These are phyloP conservation scores for Drosophila azteca DNA, from an alignment of 1,140 invertebrate genomes.

Conservation along the genomic window DNA sequence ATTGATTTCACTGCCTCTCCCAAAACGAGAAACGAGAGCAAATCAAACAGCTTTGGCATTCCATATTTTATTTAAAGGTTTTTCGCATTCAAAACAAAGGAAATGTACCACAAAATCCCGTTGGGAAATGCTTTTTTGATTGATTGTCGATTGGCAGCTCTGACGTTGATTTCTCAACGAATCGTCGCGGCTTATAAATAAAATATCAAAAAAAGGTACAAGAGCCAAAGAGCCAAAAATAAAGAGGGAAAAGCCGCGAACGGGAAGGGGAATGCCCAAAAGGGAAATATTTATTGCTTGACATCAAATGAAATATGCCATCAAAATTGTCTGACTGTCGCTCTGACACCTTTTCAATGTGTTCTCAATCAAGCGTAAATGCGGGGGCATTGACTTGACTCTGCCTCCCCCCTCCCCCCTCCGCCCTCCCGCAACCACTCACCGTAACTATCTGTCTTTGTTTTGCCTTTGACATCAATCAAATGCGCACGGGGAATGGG, in stretches of 20 bases:
- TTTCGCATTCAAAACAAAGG: slow-evolving; percentile 22
- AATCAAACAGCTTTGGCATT: slow-evolving; percentile 13
- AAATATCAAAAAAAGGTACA: slow-evolving; percentile 56
- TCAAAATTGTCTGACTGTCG: slow-evolving; percentile 75
- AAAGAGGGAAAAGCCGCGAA: slow-evolving; percentile 36
- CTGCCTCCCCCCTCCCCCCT: not conserved
- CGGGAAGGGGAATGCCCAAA: slow-evolving; percentile 16
- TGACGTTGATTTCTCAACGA: slow-evolving; percentile 62
- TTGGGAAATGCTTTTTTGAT: slow-evolving; percentile 62
- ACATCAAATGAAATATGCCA: slow-evolving; percentile 75
- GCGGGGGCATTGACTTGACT: slow-evolving; percentile 40
- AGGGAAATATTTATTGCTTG: slow-evolving; percentile 74
- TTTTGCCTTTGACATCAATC: slow-evolving; percentile 65
- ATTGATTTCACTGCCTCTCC: slow-evolving; percentile 18
- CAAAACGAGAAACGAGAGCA: not conserved
- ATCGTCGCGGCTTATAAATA: slow-evolving; percentile 67
- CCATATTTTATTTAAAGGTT: slow-evolving; percentile 17
- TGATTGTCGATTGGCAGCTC: slow-evolving; percentile 75
- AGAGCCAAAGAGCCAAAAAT: not conserved
- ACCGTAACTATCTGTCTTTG: slow-evolving; percentile 7
- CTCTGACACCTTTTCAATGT: slow-evolving; percentile 67
- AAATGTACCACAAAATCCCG: slow-evolving; percentile 49
- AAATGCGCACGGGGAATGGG: slow-evolving; percentile 51
- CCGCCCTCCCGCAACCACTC: not conserved
- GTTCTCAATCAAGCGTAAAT: slow-evolving; percentile 73